Evolutionary conservation across 2,797 vertebrate species (phyloP).

Genomic region (Perdix hodgsoniae): DNA sequence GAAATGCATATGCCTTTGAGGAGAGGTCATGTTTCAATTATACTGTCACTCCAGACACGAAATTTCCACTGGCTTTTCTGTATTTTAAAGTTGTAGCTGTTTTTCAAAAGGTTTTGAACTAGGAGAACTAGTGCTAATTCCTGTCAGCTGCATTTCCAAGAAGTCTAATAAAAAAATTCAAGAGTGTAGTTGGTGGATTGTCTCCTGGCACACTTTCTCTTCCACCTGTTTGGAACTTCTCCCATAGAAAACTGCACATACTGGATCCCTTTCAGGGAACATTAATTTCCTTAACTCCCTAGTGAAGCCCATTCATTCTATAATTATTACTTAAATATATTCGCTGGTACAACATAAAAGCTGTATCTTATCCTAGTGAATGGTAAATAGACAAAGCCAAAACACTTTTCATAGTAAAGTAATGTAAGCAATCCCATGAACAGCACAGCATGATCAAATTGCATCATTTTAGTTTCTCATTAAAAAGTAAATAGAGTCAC

Average conservation of each 20-base stretch:
- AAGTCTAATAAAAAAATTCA: not conserved
- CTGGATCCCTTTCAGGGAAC: not conserved
- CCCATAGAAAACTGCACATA: not conserved
- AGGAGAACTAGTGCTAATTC: not conserved
- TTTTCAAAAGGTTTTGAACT: not conserved
- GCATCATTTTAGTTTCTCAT: not conserved
- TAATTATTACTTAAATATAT: not conserved
- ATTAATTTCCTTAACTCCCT: not conserved
- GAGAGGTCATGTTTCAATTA: not conserved
- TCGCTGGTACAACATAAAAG: not conserved
- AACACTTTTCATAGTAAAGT: not conserved
- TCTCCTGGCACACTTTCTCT: not conserved
- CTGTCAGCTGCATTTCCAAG: not conserved
- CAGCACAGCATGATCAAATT: not conserved
- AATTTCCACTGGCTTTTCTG: not conserved
- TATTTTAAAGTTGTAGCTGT: not conserved
- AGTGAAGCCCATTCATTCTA: not conserved
- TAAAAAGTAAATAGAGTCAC: not conserved
- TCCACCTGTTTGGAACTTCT: not conserved
- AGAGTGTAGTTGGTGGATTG: not conserved
- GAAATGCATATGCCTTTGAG: not conserved
- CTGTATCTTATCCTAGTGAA: not conserved
- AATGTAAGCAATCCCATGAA: not conserved
- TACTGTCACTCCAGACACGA: not conserved
- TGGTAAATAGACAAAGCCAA: not conserved